Base-by-base conservation (phyloP, 2,113 vertebrate genomes). In the Indicator maculatus region DNA sequence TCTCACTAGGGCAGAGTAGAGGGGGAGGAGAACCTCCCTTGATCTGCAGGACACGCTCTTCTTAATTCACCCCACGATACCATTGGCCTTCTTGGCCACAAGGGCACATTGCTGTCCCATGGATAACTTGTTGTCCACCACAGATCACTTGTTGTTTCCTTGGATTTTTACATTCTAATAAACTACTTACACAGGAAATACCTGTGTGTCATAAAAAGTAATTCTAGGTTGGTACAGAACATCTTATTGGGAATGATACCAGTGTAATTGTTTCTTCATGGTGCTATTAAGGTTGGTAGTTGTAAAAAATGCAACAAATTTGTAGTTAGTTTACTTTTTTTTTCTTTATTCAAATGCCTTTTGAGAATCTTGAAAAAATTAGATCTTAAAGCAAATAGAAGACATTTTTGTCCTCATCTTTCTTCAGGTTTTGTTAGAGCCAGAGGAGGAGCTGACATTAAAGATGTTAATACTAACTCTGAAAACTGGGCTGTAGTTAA, bases 401-500 rank as follows among this genome's bases (percentile, higher is more conserved):
- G 4, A 72, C 7, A 44, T 38, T 65, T 92, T 86, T 87, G 66
- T 73, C 17, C 16, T 94, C 41, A 53, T 58, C 15, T 89, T 53
- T 55, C 17, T 92, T 16, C 88, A 99, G 99, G 99, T 96, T 99
- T 99, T 95, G 98, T 99, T 89, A 98, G 98, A 81, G 98, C 98
- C 23, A 98, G 98, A 70, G 99, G 99, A 36, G 98, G 98, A 76
- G 98, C 98, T 5, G 99, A 99, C 90, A 99, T 99, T 92, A 98
- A 98, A 30, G 98, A 99, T 47, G 98, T 99, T 79, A 99, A 99
- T 87, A 88, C 97, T 82, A 99, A 99, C 91, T 99, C 99, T 5
- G 99, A 99, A 75, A 99, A 99, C 96, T 99, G 99, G 99, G 98
- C 99, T 11, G 98, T 99, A 11, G 98, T 99, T 79, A 99, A 99